Percentiles rank a stretch among this genome's conserved stretches.
Conservation (phyloP, 2,888 invertebrate species). For the Luperina testacea region DNA sequence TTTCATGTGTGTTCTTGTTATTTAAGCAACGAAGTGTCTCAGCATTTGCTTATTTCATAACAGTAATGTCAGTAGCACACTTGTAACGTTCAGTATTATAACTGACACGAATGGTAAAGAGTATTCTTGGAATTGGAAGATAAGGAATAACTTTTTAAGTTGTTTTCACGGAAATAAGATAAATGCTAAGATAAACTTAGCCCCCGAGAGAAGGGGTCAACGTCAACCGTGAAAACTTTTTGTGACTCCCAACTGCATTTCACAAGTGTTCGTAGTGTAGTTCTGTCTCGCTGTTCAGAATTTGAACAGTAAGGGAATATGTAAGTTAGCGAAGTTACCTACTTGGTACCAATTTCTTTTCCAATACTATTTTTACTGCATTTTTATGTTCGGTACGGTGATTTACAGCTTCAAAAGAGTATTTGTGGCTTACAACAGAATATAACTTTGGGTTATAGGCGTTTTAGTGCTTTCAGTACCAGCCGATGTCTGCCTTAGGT, state of each 20-base stretch:
- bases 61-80: conserved; percentile 44
- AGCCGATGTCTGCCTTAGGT: conserved; percentile 75
- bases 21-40: conserved; percentile 3
- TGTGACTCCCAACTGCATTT: conserved; percentile 61
- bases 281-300: conserved; percentile 10
- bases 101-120: conserved; percentile 65
- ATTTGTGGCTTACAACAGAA: conserved; percentile 80
- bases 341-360: conserved; percentile 66
- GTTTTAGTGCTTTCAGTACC: conserved; percentile 80
- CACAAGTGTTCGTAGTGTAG: conserved; percentile 49
- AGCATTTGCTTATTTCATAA: conserved; percentile 38
- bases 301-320: conserved; percentile 39
- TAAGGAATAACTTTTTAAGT: conserved; percentile 78
- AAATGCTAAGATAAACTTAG: conserved; percentile 82
- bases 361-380: conserved; percentile 78
- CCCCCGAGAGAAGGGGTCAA: conserved; percentile 71
- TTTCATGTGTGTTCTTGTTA: conserved; percentile 13
- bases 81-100: conserved; percentile 60
- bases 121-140: conserved; percentile 80
- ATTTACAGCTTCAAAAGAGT: conserved; percentile 79
- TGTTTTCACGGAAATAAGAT: conserved; percentile 86
- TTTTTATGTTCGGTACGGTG: conserved; percentile 75
- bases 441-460: conserved; percentile 77
- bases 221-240: conserved; percentile 78
- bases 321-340: conserved; percentile 37